phyloP scores from a whole-genome alignment of 1,140 invertebrate species.

The Microplitis mediator region DNA sequence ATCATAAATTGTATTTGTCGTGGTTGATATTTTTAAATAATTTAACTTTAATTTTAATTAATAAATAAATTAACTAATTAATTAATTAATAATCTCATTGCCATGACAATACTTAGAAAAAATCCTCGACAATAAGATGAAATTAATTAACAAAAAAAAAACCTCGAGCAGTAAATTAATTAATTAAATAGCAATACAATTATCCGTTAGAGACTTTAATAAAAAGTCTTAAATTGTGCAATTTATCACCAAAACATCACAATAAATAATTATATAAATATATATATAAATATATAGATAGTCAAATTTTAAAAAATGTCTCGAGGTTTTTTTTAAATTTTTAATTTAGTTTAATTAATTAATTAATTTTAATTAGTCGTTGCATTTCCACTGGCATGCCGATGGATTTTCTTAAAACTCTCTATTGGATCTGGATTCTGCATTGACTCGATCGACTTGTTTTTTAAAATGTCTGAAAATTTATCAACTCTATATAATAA shows the following conservation, averaged over 20 bases:
- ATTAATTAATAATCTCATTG: background rate
- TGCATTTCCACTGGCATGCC: slow-evolving; percentile 58
- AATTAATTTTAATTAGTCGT: slow-evolving; percentile 28
- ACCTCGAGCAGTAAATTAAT: background rate
- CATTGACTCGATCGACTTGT: slow-evolving; percentile 41
- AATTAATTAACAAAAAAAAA: background rate
- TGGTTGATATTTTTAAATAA: too few species aligned
- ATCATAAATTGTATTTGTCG: too few species aligned
- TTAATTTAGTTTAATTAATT: background rate
- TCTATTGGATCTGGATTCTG: slow-evolving; percentile 45
- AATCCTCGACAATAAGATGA: slow-evolving; percentile 5
- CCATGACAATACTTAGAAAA: background rate
- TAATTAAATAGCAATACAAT: background rate
- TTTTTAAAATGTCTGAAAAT: slow-evolving; percentile 34
- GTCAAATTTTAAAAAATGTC: background rate
- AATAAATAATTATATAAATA: slow-evolving; percentile 3
- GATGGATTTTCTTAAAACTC: slow-evolving; percentile 43
- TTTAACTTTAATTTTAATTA: too few species aligned
- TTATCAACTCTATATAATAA: slow-evolving; percentile 49
- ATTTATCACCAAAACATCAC: slow-evolving; percentile 18
- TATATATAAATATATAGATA: background rate
- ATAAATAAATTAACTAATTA: background rate
- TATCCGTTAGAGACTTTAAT: background rate
- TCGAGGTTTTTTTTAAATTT: background rate
- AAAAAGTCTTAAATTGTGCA: background rate